These are phyloP conservation scores for Drosophila bocki DNA, from an alignment of 1,140 invertebrate genomes.

Conservation along the genomic window DNA sequence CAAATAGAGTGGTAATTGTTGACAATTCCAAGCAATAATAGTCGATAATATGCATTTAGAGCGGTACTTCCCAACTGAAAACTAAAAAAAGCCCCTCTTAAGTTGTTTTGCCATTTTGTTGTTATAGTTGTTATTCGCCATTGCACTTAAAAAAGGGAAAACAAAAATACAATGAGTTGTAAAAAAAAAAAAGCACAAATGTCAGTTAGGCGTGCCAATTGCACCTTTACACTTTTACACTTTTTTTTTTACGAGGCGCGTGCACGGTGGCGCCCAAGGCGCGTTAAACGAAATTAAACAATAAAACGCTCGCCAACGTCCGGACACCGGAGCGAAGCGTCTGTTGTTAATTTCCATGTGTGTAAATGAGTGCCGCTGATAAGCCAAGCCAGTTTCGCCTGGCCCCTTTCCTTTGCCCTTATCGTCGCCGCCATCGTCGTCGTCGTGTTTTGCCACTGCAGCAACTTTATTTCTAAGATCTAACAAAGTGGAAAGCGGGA, in stretches of 20 bases:
- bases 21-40: neutral
- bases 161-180: constrained; percentile 20
- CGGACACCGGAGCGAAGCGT: constrained; percentile 29
- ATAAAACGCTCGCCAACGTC: constrained; percentile 48
- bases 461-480: constrained; percentile 8
- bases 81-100: neutral
- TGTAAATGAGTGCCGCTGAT: constrained; percentile 39
- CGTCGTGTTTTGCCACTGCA: constrained; percentile 15
- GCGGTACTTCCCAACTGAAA: neutral
- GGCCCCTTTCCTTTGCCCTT: constrained; percentile 11
- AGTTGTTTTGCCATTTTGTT: constrained; percentile 8
- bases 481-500: neutral
- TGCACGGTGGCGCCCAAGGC: constrained; percentile 68
- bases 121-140: constrained; percentile 1
- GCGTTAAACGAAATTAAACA: constrained; percentile 72
- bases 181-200: constrained; percentile 38
- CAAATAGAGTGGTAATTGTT: neutral
- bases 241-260: constrained; percentile 62
- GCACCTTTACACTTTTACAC: constrained; percentile 57
- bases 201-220: constrained; percentile 65
- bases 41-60: neutral
- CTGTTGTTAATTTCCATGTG: constrained; percentile 47
- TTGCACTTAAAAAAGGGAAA: constrained; percentile 21
- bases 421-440: constrained; percentile 13
- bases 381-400: constrained; percentile 24